These are phyloP conservation scores for Psittacula echo DNA, from an alignment of 2,797 vertebrate genomes.

Conservation along the genomic window DNA sequence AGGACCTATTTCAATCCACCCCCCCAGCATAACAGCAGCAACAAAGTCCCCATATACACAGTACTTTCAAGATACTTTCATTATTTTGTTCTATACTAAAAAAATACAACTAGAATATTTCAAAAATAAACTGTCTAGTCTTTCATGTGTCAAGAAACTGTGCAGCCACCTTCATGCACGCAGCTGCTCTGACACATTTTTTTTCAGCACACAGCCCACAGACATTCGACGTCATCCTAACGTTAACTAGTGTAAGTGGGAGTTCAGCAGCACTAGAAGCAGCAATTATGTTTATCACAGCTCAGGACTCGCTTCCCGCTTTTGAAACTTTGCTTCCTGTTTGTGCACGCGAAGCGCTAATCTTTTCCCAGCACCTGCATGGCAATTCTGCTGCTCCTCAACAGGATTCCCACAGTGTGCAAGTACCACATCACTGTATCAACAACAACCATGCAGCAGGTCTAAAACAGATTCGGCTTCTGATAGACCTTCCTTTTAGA, in stretches of 20 bases:
- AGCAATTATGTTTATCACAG: conserved; percentile 32
- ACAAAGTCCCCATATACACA: background rate
- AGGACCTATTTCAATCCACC: background rate
- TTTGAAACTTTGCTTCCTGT: conserved; percentile 55
- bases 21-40: background rate
- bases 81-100: background rate
- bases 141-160: background rate
- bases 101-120: background rate
- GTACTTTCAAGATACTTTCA: background rate
- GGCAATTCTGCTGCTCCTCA: background rate
- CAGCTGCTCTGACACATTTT: background rate
- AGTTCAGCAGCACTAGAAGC: conserved; percentile 10
- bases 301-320: conserved; percentile 21
- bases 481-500: background rate
- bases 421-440: background rate
- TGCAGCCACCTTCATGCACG: background rate
- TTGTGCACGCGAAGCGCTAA: conserved; percentile 28
- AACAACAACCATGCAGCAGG: accelerated
- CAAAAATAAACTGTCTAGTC: background rate
- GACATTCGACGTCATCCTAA: background rate
- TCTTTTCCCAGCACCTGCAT: conserved; percentile 44
- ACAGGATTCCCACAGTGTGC: background rate
- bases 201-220: background rate
- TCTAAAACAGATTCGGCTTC: accelerated
- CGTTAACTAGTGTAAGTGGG: background rate